Conservation (phyloP, 37 sponge, comb jelly and placozoan genomes). For the Tethya wilhelma region DNA sequence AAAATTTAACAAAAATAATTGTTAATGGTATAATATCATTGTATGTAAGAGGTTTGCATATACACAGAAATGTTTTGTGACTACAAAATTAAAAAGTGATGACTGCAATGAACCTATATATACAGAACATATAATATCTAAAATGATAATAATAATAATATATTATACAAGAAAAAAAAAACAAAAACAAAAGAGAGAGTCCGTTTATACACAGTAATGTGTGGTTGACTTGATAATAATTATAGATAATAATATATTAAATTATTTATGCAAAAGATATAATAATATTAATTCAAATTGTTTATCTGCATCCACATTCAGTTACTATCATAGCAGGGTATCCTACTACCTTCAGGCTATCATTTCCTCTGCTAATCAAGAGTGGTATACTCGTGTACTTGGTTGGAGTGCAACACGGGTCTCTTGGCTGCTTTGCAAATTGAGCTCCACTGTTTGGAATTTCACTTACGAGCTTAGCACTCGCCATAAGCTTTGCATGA, state of each 20-base stretch:
- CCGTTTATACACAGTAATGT: neutral
- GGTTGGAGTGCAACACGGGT: slow-evolving; percentile 55
- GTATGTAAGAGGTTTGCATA: too few relatives aligned
- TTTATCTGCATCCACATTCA: slow-evolving; percentile 61
- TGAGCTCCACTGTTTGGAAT: neutral
- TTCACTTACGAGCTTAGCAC: slow-evolving; percentile 13
- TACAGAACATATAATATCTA: too few relatives aligned
- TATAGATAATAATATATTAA: slow-evolving; percentile 4
- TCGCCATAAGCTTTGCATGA: slow-evolving; percentile 45
- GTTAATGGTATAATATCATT: too few relatives aligned
- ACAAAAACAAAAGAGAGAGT: too few relatives aligned
- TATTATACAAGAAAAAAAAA: too few relatives aligned
- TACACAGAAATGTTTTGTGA: too few relatives aligned
- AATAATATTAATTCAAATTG: neutral
- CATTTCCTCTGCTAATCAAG: too few relatives aligned
- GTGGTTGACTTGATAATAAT: neutral
- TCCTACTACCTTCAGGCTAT: neutral
- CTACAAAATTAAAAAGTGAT: too few relatives aligned
- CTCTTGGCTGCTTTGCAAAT: neutral
- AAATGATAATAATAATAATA: too few relatives aligned
- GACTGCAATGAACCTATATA: too few relatives aligned
- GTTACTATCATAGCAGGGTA: slow-evolving; percentile 34
- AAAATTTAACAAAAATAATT: too few relatives aligned
- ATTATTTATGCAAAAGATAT: neutral
- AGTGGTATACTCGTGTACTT: slow-evolving; percentile 30